Percentiles rank a stretch among this genome's conserved stretches.
Evolutionary conservation across 2,113 vertebrate species (phyloP).

Genomic region (Nipponia nippon): DNA sequence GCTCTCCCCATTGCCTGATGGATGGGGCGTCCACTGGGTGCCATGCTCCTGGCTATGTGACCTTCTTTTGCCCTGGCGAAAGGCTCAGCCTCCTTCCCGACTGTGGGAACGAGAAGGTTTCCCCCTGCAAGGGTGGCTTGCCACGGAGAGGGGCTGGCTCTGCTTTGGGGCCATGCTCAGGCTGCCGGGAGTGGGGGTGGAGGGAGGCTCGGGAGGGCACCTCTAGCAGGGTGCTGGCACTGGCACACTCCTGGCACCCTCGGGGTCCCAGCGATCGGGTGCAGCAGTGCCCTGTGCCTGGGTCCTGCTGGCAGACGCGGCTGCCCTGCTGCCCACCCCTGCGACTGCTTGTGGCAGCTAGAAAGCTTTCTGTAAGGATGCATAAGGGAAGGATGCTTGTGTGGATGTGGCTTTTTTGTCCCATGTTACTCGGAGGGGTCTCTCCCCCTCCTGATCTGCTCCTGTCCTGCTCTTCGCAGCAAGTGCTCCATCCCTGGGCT

Average conservation of each 20-base stretch:
- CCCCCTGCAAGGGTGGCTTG: not conserved
- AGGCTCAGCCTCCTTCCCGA: not conserved
- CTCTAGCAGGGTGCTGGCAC: not conserved
- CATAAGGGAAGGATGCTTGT: not conserved
- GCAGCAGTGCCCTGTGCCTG: not conserved
- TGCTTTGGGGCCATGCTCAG: not conserved
- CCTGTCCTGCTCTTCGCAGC: not conserved
- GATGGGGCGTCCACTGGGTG: not conserved
- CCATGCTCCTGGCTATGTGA: not conserved
- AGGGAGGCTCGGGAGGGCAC: not conserved
- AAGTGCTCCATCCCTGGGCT: not conserved
- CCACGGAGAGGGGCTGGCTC: not conserved
- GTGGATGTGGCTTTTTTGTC: not conserved
- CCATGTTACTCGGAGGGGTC: not conserved
- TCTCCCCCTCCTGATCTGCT: not conserved
- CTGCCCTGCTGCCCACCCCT: not conserved
- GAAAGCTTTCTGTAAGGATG: not conserved
- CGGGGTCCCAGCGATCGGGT: accelerated
- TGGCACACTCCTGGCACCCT: not conserved
- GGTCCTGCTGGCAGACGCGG: not conserved
- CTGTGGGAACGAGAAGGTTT: not conserved
- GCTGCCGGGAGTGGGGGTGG: not conserved
- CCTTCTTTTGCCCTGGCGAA: not conserved
- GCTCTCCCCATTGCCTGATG: not conserved
- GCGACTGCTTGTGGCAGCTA: accelerated